Conservation (phyloP, 2,888 invertebrate genomes). For the Stictocephala bisonia region DNA sequence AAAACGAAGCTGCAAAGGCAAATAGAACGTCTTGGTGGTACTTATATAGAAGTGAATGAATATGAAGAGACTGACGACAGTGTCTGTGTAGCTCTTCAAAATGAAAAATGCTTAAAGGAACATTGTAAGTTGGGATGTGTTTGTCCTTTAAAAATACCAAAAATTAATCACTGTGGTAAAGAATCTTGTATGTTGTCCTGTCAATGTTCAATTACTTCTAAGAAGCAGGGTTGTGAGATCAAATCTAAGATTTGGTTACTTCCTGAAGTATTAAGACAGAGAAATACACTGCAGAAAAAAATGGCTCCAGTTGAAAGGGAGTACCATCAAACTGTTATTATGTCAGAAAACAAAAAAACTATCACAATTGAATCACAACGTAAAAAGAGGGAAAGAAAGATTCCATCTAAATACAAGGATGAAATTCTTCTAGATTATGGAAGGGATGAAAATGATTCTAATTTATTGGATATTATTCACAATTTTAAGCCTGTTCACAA, state of each 20-base stretch:
- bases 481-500: too few species aligned
- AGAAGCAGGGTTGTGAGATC: background rate
- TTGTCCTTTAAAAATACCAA: background rate
- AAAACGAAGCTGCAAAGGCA: slow-evolving; percentile 34
- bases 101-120: slow-evolving; percentile 17
- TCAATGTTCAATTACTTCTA: slow-evolving; percentile 15
- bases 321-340: slow-evolving; percentile 43
- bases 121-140: slow-evolving; percentile 31
- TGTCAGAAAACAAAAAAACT: slow-evolving; percentile 29
- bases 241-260: slow-evolving; percentile 26
- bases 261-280: slow-evolving; percentile 18
- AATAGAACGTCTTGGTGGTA: slow-evolving; percentile 27
- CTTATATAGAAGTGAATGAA: slow-evolving; percentile 25
- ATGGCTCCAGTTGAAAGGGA: slow-evolving; percentile 41
- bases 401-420: slow-evolving; percentile 39
- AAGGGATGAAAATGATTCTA: slow-evolving; percentile 1
- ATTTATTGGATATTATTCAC: too few species aligned
- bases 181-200: slow-evolving; percentile 34
- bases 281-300: slow-evolving; percentile 1
- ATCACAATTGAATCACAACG: slow-evolving; percentile 8
- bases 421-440: slow-evolving; percentile 7
- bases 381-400: slow-evolving; percentile 34
- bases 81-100: background rate
- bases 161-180: slow-evolving; percentile 25
- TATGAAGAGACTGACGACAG: slow-evolving; percentile 15